These are phyloP conservation scores for Aphodius sticticus DNA, from an alignment of 2,888 invertebrate species.

Conservation along the genomic window DNA sequence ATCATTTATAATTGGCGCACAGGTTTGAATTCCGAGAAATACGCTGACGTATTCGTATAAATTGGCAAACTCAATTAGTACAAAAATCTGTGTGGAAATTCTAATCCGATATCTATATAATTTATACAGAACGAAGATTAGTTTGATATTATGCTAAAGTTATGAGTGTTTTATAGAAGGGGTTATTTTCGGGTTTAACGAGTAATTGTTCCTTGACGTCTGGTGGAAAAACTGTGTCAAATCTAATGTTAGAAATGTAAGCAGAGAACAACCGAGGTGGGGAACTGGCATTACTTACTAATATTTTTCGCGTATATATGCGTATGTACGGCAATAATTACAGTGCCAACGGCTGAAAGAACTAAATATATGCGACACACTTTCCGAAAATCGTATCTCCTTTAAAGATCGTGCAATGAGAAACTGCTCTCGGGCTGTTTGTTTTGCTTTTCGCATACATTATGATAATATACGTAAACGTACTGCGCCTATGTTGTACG, in stretches of 20 bases:
- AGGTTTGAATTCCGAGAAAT: too few species aligned
- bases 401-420: neutral
- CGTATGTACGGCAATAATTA: neutral
- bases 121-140: too few species aligned
- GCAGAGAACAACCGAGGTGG: neutral
- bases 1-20: slow-evolving; percentile 13
- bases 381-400: neutral
- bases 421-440: neutral
- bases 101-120: too few species aligned
- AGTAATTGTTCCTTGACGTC: neutral
- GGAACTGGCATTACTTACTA: neutral
- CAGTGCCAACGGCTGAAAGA: neutral
- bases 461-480: neutral
- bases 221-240: neutral
- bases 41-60: too few species aligned
- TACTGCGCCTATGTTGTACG: neutral
- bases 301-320: neutral
- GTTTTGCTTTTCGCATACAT: neutral
- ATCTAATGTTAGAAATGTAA: neutral
- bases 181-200: neutral
- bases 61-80: too few species aligned
- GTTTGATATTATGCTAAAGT: too few species aligned
- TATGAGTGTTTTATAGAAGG: neutral
- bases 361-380: neutral
- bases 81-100: too few species aligned